Conservation (phyloP, 2,797 vertebrate genomes). For the Parotocinclus haroldoi region DNA sequence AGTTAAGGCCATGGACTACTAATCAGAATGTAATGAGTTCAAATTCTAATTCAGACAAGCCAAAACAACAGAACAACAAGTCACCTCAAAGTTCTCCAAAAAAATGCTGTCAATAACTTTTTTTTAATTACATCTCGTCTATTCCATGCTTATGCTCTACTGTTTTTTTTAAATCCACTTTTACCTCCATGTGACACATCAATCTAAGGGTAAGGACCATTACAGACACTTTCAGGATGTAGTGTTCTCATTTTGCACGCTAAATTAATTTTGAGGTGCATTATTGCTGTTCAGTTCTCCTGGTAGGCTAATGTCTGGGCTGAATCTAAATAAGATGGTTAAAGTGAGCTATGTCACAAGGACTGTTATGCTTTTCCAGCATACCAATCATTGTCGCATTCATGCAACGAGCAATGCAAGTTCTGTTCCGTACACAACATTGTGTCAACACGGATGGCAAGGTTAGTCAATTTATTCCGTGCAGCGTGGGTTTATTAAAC, state of each 20-base stretch:
- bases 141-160: background rate
- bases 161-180: slow-evolving; percentile 2
- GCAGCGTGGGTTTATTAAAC: slow-evolving; percentile 39
- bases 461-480: slow-evolving; percentile 43
- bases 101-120: background rate
- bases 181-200: slow-evolving; percentile 7
- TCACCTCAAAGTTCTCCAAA: no score
- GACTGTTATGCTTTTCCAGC: slow-evolving; percentile 10
- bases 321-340: slow-evolving; percentile 23
- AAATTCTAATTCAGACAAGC: no score
- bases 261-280: slow-evolving; percentile 9
- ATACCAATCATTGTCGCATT: slow-evolving; percentile 21
- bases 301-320: slow-evolving; percentile 12
- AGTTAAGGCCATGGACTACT: no score
- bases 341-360: slow-evolving; percentile 20
- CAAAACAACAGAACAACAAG: no score
- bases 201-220: slow-evolving; percentile 14
- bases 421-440: slow-evolving; percentile 8
- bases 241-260: slow-evolving; percentile 14
- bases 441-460: slow-evolving; percentile 26
- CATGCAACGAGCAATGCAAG: background rate
- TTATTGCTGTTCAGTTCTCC: slow-evolving; percentile 10
- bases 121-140: slow-evolving; percentile 4
- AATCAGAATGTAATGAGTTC: no score
- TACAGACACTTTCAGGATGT: background rate